Conservation (phyloP, 2,113 vertebrate genomes). For the Gymnogyps californianus region DNA sequence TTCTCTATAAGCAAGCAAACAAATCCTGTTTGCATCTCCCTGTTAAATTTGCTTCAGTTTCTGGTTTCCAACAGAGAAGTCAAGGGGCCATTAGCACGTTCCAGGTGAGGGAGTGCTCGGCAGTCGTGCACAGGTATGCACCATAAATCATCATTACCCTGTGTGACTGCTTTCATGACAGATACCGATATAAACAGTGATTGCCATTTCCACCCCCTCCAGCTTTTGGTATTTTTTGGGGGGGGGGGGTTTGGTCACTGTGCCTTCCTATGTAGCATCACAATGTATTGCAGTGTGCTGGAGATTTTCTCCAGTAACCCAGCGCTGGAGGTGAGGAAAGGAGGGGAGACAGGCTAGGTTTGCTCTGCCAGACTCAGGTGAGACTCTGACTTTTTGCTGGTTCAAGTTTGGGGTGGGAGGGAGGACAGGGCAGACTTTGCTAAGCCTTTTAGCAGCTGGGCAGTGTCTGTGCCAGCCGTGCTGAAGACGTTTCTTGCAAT, state of each 20-base stretch:
- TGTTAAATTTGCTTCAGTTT: background rate
- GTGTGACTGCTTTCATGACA: background rate
- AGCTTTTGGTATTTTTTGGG: too few relatives aligned
- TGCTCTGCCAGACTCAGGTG: background rate
- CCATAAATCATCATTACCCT: background rate
- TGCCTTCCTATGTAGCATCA: background rate
- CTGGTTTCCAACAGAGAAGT: background rate
- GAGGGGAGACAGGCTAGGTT: too few relatives aligned
- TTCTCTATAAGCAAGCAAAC: background rate
- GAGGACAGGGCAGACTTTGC: background rate
- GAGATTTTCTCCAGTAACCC: background rate
- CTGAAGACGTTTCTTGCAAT: accelerated
- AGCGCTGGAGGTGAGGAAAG: background rate
- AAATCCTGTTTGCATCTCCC: background rate
- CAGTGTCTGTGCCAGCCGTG: background rate
- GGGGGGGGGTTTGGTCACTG: too few relatives aligned
- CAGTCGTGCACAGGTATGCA: background rate
- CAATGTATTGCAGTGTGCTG: accelerated
- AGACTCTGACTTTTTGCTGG: too few relatives aligned
- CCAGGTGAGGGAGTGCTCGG: background rate
- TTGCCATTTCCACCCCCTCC: background rate
- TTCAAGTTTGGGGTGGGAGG: background rate
- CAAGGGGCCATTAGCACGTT: background rate
- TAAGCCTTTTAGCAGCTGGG: background rate
- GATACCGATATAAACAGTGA: background rate